Conservation (phyloP, 2,113 vertebrate genomes). For the Alexandromys fortis region DNA sequence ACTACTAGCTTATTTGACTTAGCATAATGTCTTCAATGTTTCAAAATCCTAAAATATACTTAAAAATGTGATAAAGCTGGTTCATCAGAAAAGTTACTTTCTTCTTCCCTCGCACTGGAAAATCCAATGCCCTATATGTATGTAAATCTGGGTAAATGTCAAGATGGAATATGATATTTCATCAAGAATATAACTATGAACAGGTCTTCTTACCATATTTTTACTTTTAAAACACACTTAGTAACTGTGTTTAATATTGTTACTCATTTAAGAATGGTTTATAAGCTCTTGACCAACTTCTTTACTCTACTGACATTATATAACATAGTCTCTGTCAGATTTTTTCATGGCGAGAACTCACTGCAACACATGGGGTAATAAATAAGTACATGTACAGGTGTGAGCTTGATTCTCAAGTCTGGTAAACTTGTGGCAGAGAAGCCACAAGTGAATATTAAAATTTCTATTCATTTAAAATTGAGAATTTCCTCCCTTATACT, state of each 20-base stretch:
- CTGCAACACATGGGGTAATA: background rate
- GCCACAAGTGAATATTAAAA: background rate
- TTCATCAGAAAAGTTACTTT: slow-evolving; percentile 4
- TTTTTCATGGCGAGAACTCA: background rate
- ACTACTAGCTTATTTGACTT: background rate
- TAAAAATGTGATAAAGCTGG: slow-evolving; percentile 1
- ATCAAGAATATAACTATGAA: background rate
- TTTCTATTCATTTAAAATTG: background rate
- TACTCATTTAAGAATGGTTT: slow-evolving; percentile 15
- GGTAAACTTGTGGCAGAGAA: background rate
- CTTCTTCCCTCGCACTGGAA: background rate
- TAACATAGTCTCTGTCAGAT: background rate
- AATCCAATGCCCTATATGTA: background rate
- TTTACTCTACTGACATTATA: background rate
- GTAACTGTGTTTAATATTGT: background rate
- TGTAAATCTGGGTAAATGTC: background rate
- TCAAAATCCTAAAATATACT: background rate
- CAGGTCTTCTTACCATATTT: background rate
- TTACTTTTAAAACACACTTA: background rate
- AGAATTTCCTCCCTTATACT: background rate
- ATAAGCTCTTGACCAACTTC: background rate
- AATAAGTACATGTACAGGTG: background rate
- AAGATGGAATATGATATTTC: background rate
- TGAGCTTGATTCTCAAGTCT: background rate
- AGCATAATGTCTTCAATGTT: background rate